Conservation (phyloP, 2,888 invertebrate genomes). For the Polydrusus cervinus region DNA sequence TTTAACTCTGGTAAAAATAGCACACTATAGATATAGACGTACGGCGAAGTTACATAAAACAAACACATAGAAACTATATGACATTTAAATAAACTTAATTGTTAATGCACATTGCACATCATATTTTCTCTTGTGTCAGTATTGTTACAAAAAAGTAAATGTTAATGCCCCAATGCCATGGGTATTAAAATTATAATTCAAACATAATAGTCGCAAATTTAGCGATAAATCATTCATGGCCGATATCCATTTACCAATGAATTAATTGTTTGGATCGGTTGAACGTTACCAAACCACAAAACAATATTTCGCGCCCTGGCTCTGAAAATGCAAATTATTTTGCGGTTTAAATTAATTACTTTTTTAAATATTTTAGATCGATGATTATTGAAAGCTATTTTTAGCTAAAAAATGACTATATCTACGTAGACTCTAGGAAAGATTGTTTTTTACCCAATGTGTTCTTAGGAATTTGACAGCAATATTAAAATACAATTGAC, state of each 20-base stretch:
- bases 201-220: constrained; percentile 56
- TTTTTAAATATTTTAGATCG: constrained; percentile 19
- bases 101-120: constrained; percentile 14
- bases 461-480: too few relatives aligned
- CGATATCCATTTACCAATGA: constrained; percentile 57
- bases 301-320: constrained; percentile 54
- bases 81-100: neutral
- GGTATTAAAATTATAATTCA: constrained; percentile 55
- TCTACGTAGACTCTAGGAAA: too few relatives aligned
- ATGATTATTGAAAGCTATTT: constrained; percentile 2
- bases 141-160: constrained; percentile 32
- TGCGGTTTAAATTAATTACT: constrained; percentile 43
- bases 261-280: constrained; percentile 58
- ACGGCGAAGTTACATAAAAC: too few relatives aligned
- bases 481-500: too few relatives aligned
- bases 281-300: constrained; percentile 57
- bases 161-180: constrained; percentile 41
- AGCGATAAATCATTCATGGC: constrained; percentile 55
- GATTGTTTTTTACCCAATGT: too few relatives aligned
- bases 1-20: too few relatives aligned
- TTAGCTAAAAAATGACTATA: too few relatives aligned
- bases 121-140: constrained; percentile 20
- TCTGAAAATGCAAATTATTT: constrained; percentile 55
- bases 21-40: too few relatives aligned
- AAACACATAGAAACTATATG: too few relatives aligned